These are phyloP conservation scores for Protophormia terraenovae DNA, from an alignment of 2,888 invertebrate genomes.

Conservation along the genomic window DNA sequence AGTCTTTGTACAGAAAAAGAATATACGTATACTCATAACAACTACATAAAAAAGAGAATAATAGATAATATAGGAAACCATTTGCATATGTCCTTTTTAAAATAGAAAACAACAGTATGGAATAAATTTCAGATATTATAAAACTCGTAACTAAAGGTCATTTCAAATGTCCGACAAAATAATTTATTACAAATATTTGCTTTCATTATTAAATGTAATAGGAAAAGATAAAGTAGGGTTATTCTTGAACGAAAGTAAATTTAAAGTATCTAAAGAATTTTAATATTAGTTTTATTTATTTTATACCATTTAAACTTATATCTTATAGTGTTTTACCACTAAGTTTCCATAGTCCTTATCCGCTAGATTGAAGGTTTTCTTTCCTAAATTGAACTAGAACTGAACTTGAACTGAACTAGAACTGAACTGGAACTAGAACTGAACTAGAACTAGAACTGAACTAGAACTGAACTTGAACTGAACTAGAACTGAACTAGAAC, in stretches of 20 bases:
- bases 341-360: not conserved
- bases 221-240: not conserved
- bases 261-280: no score
- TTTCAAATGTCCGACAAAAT: not conserved
- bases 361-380: not conserved
- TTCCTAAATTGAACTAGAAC: not conserved
- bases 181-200: not conserved
- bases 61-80: not conserved
- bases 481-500: not conserved
- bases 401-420: not conserved
- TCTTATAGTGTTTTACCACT: not conserved
- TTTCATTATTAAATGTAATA: not conserved
- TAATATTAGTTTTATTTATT: no score
- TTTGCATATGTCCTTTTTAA: slow-evolving; percentile 42
- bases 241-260: not conserved
- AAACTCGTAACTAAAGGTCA: not conserved
- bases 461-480: not conserved
- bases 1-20: slow-evolving; percentile 9
- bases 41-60: not conserved
- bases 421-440: not conserved
- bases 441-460: not conserved
- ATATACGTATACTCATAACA: not conserved
- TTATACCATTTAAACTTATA: not conserved
- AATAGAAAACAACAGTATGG: not conserved
- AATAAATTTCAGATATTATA: not conserved